A percentile compares a stretch with the other conserved stretches of the same genome.
These are phyloP conservation scores for Galerucella calmariensis DNA, from an alignment of 2,888 invertebrate species.

Conservation along the genomic window DNA sequence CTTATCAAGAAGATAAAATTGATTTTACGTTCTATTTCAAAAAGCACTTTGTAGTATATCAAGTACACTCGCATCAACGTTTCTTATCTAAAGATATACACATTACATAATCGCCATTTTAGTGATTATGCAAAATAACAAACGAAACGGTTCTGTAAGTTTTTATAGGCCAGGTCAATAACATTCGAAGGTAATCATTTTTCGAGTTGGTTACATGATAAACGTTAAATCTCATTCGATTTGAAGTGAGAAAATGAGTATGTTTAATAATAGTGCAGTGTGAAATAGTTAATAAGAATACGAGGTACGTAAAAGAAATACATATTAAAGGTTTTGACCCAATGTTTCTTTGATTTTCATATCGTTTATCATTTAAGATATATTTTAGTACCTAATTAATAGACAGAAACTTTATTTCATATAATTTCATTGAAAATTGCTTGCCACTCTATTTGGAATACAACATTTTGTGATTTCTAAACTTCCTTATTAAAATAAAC, in stretches of 20 bases:
- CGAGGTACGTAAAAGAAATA: background rate
- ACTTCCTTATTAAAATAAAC: no score
- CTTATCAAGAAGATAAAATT: no score
- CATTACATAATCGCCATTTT: background rate
- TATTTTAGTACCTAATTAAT: no score
- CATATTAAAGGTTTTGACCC: background rate
- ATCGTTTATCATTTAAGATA: no score
- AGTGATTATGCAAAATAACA: background rate
- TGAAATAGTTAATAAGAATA: background rate
- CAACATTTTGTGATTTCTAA: no score
- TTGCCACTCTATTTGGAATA: no score
- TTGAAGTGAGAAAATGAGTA: background rate
- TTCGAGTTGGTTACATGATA: background rate
- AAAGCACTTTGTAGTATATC: no score
- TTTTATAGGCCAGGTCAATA: conserved; percentile 7
- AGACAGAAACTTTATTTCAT: no score
- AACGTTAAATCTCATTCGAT: background rate
- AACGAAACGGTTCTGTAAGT: background rate
- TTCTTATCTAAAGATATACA: background rate
- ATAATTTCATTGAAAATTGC: no score
- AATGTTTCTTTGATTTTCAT: no score
- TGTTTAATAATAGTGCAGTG: background rate
- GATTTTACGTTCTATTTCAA: no score
- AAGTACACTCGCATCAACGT: no score
- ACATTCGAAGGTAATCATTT: background rate